Evolutionary conservation across 64 coral and sea anemone genomes (phyloP), one percentile per base, ranked within the genome.

Genomic region (Pachyseris speciosa): DNA sequence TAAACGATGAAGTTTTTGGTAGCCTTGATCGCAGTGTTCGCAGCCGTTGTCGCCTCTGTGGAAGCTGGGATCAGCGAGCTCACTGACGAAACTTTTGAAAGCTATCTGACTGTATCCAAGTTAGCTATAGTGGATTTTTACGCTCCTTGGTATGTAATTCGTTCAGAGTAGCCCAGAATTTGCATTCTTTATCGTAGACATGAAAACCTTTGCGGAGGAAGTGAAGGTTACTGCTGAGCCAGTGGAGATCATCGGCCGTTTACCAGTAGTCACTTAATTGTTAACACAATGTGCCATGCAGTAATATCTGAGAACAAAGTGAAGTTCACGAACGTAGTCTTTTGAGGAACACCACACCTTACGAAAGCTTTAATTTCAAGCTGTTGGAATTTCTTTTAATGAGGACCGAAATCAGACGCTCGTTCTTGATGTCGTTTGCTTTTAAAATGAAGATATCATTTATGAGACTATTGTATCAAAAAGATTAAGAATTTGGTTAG

Each of bases 51-150:
- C 2, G 16, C 9, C 17, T n/a, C 52, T 10, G 38, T 81, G 33
- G 48, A 39, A 61, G 37, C 31, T 27, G 51, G 16, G 3, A 19
- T 55, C 19, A 37, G 33, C 20, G 70, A 81, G 19, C 53, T 81
- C 0, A 81, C 77, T 7, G 32, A 60, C 40, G 53, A 38, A 22
- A 81, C 77, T 32, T 81, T 81, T 61, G 36, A 81, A 5, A 81
- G 32, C 20, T 79, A 61, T 11, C 52, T 81, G 0, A 40, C 53
- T n/a, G 77, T 81, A 11, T 81, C 77, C 1, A 37, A 81, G 3
- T 34, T 81, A 8, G 77, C 77, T 9, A 63, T 61, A 7, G 77
- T 81, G 52, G 77, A 81, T 40, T 81, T 81, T 26, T 81, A 38
- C 32, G 77, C 77, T 13, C 77, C 77, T 1, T 63, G 77, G 77